phyloP scores from a whole-genome alignment of 1,140 invertebrate species.

The Conus betulinus region DNA sequence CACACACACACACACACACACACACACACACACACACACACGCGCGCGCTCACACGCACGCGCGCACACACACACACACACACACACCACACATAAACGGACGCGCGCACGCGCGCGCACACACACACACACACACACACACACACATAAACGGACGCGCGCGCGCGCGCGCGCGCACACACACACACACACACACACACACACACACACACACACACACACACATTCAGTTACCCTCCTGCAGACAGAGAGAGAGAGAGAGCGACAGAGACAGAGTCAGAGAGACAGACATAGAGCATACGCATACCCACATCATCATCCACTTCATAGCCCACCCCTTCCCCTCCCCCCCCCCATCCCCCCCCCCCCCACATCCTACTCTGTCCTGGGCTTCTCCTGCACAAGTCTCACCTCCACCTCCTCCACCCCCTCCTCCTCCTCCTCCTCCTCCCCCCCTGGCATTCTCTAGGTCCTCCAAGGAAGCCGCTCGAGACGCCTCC shows the following conservation, averaged over 20 bases:
- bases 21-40: too few species aligned
- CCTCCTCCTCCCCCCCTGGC: neutral
- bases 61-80: slow-evolving; percentile 45
- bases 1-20: too few species aligned
- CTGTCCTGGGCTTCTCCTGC: neutral
- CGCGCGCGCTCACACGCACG: slow-evolving; percentile 30
- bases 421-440: neutral
- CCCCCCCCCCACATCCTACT: neutral
- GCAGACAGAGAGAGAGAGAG: too few species aligned
- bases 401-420: neutral
- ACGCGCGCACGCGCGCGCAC: neutral
- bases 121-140: slow-evolving; percentile 36
- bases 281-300: slow-evolving; percentile 32
- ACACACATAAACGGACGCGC: slow-evolving; percentile 17
- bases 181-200: too few species aligned
- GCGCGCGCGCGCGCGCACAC: neutral
- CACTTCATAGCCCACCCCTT: neutral
- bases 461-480: neutral
- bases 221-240: too few species aligned
- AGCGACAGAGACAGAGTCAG: slow-evolving; percentile 30
- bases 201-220: too few species aligned
- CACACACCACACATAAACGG: slow-evolving; percentile 24
- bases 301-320: slow-evolving; percentile 2
- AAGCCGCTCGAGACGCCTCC: slow-evolving; percentile 46
- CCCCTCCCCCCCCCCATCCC: neutral